These are phyloP conservation scores for Lottia scabra DNA, from an alignment of 2,888 invertebrate genomes.

Conservation along the genomic window DNA sequence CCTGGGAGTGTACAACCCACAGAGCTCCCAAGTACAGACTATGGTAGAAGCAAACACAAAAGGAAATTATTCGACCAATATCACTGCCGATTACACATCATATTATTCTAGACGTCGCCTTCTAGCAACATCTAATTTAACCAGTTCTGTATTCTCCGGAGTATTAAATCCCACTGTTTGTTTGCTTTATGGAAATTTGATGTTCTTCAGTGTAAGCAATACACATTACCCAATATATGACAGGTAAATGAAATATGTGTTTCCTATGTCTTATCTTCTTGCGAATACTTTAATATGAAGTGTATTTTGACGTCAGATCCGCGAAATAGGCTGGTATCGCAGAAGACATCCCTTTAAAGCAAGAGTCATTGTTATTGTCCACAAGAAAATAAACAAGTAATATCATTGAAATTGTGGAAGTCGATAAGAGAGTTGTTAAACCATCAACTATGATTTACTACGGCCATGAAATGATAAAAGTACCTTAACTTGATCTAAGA, in stretches of 20 bases:
- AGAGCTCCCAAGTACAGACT: slow-evolving; percentile 35
- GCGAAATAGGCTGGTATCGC: too few species aligned
- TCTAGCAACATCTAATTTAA: slow-evolving; percentile 46
- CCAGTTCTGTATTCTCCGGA: slow-evolving; percentile 53
- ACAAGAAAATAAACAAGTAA: too few species aligned
- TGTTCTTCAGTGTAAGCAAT: slow-evolving; percentile 59
- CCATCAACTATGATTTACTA: too few species aligned
- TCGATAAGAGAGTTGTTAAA: too few species aligned
- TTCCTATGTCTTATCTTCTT: not conserved
- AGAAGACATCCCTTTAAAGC: too few species aligned
- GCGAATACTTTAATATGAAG: too few species aligned
- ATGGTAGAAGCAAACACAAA: slow-evolving; percentile 52
- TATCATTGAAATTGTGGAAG: too few species aligned
- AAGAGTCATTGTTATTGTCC: too few species aligned
- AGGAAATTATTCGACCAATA: slow-evolving; percentile 48
- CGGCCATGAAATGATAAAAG: too few species aligned
- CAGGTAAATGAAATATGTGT: slow-evolving; percentile 43
- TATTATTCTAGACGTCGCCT: slow-evolving; percentile 44
- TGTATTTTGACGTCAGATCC: too few species aligned
- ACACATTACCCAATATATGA: slow-evolving; percentile 65
- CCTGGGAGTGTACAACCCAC: slow-evolving; percentile 60
- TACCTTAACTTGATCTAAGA: too few species aligned
- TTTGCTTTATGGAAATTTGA: slow-evolving; percentile 56
- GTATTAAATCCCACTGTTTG: slow-evolving; percentile 62
- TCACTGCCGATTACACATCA: slow-evolving; percentile 37